Percentiles rank a stretch among this genome's conserved stretches.
Conservation (phyloP, 2,797 vertebrate species). For the Spatula clypeata region DNA sequence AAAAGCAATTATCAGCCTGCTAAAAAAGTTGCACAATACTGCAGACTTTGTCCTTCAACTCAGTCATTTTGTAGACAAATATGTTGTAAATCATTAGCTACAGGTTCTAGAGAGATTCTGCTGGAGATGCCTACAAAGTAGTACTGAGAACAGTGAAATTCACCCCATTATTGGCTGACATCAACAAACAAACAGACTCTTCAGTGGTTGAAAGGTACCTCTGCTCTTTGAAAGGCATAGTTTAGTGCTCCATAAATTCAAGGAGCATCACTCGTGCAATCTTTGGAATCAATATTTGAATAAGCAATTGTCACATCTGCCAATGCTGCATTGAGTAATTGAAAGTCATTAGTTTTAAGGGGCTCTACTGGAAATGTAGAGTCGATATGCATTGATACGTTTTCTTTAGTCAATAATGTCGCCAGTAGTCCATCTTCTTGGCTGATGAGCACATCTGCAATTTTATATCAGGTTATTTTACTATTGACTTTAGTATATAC, state of each 20-base stretch:
- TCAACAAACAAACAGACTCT: neutral
- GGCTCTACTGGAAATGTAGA: neutral
- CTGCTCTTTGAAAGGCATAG: constrained; percentile 24
- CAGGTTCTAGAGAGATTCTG: neutral
- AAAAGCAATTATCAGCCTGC: constrained; percentile 4
- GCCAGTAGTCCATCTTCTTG: constrained; percentile 27
- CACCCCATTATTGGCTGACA: neutral
- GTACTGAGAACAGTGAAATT: neutral
- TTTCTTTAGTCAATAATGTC: constrained; percentile 35
- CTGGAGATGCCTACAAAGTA: neutral
- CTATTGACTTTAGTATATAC: neutral
- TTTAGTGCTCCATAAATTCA: constrained; percentile 30
- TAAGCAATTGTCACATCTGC: constrained; percentile 67
- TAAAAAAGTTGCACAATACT: neutral
- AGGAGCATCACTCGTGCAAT: neutral
- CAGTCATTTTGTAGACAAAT: neutral
- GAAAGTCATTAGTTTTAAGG: constrained; percentile 55
- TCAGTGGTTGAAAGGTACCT: neutral
- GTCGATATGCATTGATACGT: constrained; percentile 5
- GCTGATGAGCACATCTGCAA: neutral
- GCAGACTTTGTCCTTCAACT: neutral
- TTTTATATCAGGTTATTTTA: constrained; percentile 15
- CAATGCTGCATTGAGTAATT: constrained; percentile 40
- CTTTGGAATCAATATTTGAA: constrained; percentile 63
- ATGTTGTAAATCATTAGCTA: neutral